Conservation (phyloP, 1,140 invertebrate genomes). For the Leptinotarsa undecemlineata region DNA sequence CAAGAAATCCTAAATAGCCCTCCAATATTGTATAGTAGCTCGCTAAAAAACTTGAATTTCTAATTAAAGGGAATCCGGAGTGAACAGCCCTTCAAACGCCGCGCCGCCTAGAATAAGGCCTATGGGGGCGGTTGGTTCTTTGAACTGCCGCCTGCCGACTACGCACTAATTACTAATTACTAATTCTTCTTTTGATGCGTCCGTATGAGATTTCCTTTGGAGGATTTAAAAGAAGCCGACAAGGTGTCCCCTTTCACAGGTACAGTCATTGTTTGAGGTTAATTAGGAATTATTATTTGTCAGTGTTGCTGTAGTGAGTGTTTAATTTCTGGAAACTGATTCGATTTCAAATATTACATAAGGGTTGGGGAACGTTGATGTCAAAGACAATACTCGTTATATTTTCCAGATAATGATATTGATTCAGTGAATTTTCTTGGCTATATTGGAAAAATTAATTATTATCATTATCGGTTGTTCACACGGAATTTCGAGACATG, state of each 20-base stretch:
- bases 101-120: background rate
- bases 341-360: no score
- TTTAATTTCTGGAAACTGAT: no score
- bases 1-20: constrained; percentile 10
- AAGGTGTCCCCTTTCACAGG: constrained; percentile 8
- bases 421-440: no score
- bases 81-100: constrained; percentile 12
- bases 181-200: constrained; percentile 11
- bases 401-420: no score
- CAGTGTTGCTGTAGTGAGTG: background rate
- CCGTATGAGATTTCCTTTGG: constrained; percentile 16
- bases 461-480: no score
- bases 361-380: no score
- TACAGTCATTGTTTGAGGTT: background rate
- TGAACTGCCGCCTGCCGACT: constrained; percentile 14
- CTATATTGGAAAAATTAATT: no score
- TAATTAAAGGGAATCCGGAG: constrained; percentile 9
- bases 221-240: background rate
- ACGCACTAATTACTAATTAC: constrained; percentile 20
- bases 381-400: no score
- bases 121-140: background rate
- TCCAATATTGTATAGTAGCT: constrained; percentile 16
- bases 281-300: constrained; percentile 4
- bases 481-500: no score
- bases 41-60: constrained; percentile 11